phyloP scores from a whole-genome alignment of 2,888 invertebrate species.

The Rhabditoides inermis region DNA sequence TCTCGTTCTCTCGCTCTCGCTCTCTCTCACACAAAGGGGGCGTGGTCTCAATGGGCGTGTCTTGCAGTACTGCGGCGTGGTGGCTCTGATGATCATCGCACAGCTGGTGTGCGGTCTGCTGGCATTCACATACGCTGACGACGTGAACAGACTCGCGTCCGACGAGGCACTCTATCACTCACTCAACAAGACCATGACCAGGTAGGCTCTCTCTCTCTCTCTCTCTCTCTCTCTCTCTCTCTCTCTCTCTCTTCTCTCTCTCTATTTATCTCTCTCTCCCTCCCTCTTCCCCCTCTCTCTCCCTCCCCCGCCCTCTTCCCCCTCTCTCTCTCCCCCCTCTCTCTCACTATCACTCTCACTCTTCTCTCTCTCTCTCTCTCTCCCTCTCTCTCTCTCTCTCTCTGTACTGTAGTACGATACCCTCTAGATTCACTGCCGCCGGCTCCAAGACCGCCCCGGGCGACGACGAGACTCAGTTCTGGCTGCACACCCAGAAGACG shows the following conservation, averaged over 20 bases:
- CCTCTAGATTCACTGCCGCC: not conserved
- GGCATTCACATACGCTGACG: conserved; percentile 25
- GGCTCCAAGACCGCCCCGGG: not conserved
- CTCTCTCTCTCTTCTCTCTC: not conserved
- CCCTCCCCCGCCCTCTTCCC: not conserved
- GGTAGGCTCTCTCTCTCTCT: conserved; percentile 2
- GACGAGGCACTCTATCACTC: conserved; percentile 19
- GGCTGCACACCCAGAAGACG: conserved; percentile 22
- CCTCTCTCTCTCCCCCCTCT: not conserved
- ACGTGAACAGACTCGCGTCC: conserved; percentile 20
- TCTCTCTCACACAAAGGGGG: not conserved
- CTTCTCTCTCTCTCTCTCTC: not conserved
- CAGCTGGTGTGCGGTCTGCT: conserved; percentile 27
- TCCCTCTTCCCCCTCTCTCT: not conserved
- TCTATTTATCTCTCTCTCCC: not conserved
- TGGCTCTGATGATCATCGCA: conserved; percentile 23
- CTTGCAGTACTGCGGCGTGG: conserved; percentile 27
- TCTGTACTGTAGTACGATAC: conserved; percentile 1
- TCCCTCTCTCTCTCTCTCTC: not conserved
- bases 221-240: not conserved
- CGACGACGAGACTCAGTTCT: conserved; percentile 20
- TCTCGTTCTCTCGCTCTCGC: not conserved
- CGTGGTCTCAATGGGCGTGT: not conserved
- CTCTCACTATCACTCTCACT: too few relatives aligned
- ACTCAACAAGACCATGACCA: conserved; percentile 10